These are phyloP conservation scores for Ornithorhynchus anatinus DNA, from an alignment of 2,113 vertebrate species.

Conservation along the genomic window DNA sequence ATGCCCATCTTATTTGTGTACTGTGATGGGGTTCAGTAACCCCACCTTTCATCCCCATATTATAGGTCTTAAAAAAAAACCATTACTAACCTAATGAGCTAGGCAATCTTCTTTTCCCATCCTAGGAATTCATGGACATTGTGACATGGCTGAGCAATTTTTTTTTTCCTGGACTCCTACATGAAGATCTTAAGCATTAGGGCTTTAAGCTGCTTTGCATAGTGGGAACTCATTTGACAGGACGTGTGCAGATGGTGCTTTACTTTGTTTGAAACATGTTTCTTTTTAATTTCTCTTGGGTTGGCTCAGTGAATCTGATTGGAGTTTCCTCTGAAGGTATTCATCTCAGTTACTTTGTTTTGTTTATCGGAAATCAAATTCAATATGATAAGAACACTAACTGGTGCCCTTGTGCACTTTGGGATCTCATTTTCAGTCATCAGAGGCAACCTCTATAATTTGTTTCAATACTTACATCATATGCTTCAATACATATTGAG, in stretches of 20 bases:
- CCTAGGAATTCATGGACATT: background rate
- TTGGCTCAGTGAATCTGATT: constrained; percentile 23
- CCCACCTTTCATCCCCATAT: too few species aligned
- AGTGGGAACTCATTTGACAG: constrained; percentile 48
- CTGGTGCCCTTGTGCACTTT: background rate
- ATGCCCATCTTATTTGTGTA: too few species aligned
- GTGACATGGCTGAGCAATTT: background rate
- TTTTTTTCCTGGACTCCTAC: constrained; percentile 36
- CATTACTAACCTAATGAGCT: too few species aligned
- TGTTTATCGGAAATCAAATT: constrained; percentile 33
- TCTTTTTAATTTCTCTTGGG: constrained; percentile 53
- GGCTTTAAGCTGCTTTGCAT: constrained; percentile 54
- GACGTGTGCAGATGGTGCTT: constrained; percentile 55
- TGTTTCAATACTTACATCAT: constrained; percentile 10
- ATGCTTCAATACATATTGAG: too few species aligned
- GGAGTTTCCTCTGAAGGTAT: constrained; percentile 27
- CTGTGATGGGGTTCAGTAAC: too few species aligned
- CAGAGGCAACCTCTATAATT: background rate
- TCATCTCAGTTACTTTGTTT: constrained; percentile 13
- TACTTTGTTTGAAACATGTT: constrained; percentile 49
- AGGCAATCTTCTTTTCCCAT: too few species aligned
- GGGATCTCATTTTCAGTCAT: too few species aligned
- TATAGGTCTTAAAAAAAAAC: too few species aligned
- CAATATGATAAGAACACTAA: constrained; percentile 16
- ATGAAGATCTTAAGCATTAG: constrained; percentile 42